Evolutionary conservation across 2,888 invertebrate genomes (phyloP), one percentile per base, ranked within the genome.

Genomic region (Chrysodeixis includens): DNA sequence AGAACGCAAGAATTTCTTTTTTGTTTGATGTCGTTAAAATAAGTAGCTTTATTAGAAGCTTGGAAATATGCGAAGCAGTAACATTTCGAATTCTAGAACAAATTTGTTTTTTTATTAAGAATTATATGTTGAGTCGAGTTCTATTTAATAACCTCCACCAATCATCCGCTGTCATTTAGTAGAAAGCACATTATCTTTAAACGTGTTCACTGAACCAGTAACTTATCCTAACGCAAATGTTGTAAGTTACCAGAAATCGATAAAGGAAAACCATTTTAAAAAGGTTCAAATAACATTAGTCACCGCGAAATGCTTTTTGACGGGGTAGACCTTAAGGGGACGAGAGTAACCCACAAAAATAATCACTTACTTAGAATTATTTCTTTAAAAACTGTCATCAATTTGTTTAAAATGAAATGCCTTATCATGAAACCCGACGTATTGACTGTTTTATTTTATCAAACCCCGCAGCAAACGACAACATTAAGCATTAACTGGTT

Each of bases 231-330:
- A 26, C 6, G 26, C 35, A 35, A 40, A 40, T n/a, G 6, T 3
- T 14, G 14, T 14, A 12, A 35, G 5, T 14, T 40, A 6, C 9
- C 14, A 22, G 0, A 30, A 55, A 22, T 12, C 44, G 1, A 51
- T 9, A 7, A 30, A 32, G 8, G 54, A n/a, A 40, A 20, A 60
- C 59, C 22, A 57, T 73, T 60, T 30, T 26, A 56, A 68, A 59
- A 53, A 68, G 51, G 53, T 73, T 63, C 40, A 56, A 52, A 61
- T 46, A 30, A 30, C 46, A 63, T 61, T 59, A 63, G 62, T 66
- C 56, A 59, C 59, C 69, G 51, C 60, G 52, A 69, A 73, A 74
- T 73, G 62, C 54, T 59, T 62, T 74, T 70, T 66, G 70, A 44
- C 55, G 53, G 55, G 57, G 59, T 74, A 66, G 66, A 66, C 60